Percentiles rank a stretch among this genome's conserved stretches.
Conservation (phyloP, 2,888 invertebrate species). For the Ochropleura leucogaster region DNA sequence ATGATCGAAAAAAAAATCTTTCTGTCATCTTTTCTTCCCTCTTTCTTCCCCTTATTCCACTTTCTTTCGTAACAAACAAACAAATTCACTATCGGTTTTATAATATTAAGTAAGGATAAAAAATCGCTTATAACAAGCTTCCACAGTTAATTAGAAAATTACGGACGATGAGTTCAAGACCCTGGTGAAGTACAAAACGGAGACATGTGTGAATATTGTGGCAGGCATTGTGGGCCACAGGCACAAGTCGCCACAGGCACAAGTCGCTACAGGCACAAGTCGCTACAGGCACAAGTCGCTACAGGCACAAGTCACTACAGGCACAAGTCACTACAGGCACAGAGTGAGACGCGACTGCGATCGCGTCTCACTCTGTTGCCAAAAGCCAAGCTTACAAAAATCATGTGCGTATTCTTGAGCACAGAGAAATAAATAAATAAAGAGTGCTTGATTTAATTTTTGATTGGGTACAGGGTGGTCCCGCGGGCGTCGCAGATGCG, state of each 20-base stretch:
- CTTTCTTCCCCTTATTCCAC: too few species aligned
- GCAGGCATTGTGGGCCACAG: neutral
- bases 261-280: neutral
- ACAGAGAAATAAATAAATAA: constrained; percentile 50
- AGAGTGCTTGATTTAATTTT: constrained; percentile 54
- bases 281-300: too few species aligned
- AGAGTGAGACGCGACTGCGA: too few species aligned
- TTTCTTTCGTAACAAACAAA: too few species aligned
- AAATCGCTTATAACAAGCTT: too few species aligned
- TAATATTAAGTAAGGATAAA: too few species aligned
- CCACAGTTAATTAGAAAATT: too few species aligned
- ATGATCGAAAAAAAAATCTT: too few species aligned
- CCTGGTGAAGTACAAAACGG: neutral
- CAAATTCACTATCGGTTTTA: too few species aligned
- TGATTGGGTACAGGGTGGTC: constrained; percentile 35
- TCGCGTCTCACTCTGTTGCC: neutral
- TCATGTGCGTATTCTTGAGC: constrained; percentile 27
- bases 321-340: too few species aligned
- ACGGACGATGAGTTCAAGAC: neutral
- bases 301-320: neutral
- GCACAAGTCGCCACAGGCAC: neutral
- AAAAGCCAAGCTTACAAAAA: constrained; percentile 39
- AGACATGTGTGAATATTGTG: neutral
- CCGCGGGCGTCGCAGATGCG: constrained; percentile 20
- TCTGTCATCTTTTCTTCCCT: too few species aligned